Evolutionary conservation across 1,140 invertebrate genomes (phyloP).

Genomic region (Zophobas morio): DNA sequence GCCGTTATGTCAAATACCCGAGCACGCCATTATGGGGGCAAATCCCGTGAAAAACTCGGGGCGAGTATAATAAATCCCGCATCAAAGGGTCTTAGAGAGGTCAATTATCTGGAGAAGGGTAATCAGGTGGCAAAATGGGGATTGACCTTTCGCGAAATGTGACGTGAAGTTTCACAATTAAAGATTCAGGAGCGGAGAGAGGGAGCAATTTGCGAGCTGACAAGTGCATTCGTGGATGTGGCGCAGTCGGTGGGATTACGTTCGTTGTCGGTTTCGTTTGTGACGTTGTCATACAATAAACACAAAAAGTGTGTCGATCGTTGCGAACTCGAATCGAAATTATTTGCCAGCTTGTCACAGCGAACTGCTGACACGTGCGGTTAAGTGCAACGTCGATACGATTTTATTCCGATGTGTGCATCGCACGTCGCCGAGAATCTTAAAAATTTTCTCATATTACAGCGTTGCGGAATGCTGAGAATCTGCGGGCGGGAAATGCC

Average conservation of each 20-base stretch:
- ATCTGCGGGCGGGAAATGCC: neutral
- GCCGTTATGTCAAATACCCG: constrained; percentile 12
- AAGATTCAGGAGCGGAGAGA: neutral
- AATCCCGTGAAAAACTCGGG: constrained; percentile 3
- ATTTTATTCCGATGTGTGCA: neutral
- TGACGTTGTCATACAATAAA: neutral
- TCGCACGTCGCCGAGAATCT: neutral
- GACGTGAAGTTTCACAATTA: neutral
- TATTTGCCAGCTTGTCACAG: neutral
- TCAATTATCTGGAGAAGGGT: constrained; percentile 26
- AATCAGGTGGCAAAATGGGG: constrained; percentile 21
- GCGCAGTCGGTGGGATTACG: neutral
- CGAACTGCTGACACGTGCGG: neutral
- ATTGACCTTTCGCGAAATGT: constrained; percentile 14
- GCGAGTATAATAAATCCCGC: constrained; percentile 16
- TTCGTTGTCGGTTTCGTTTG: too few species aligned
- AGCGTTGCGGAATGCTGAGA: neutral
- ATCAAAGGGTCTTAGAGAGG: constrained; percentile 22
- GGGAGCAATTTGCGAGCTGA: too few species aligned
- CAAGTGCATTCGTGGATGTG: too few species aligned
- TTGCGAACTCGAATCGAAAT: neutral
- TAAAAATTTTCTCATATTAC: neutral
- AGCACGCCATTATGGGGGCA: neutral
- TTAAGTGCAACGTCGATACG: neutral
- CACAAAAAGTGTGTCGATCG: neutral